These are phyloP conservation scores for Caenorhabditis angaria DNA, from an alignment of 2,888 invertebrate species.

Conservation along the genomic window DNA sequence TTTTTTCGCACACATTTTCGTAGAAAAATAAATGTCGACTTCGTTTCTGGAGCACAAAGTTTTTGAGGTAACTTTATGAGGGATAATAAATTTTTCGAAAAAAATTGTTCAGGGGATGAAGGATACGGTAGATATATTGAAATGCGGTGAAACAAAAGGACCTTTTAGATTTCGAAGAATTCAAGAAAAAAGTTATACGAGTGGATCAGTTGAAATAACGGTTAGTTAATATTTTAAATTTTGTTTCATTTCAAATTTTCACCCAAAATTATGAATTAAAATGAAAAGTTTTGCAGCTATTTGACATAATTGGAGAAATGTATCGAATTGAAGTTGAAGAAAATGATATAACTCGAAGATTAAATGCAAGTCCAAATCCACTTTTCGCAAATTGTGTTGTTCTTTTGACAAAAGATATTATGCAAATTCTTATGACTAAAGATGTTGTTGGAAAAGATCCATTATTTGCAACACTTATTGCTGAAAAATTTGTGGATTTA, in stretches of 20 bases:
- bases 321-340: slow-evolving; percentile 25
- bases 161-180: slow-evolving; percentile 20
- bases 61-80: background rate
- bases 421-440: slow-evolving; percentile 35
- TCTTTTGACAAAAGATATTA: slow-evolving; percentile 10
- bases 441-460: slow-evolving; percentile 16
- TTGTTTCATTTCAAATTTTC: slow-evolving; percentile 2
- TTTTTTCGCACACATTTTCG: background rate
- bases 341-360: slow-evolving; percentile 19
- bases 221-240: background rate
- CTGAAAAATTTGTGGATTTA: slow-evolving; percentile 12
- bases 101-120: too few species aligned
- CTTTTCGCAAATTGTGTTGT: slow-evolving; percentile 48
- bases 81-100: too few species aligned
- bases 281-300: slow-evolving; percentile 24
- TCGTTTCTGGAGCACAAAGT: background rate
- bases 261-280: background rate
- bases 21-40: background rate
- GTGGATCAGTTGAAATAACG: slow-evolving; percentile 1
- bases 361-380: slow-evolving; percentile 20
- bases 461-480: slow-evolving; percentile 25
- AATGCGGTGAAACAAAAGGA: slow-evolving; percentile 34
- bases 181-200: slow-evolving; percentile 12
- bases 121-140: slow-evolving; percentile 6
- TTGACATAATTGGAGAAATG: slow-evolving; percentile 39